phyloP scores from a whole-genome alignment of 1,140 invertebrate genomes.

The Listronotus bonariensis region DNA sequence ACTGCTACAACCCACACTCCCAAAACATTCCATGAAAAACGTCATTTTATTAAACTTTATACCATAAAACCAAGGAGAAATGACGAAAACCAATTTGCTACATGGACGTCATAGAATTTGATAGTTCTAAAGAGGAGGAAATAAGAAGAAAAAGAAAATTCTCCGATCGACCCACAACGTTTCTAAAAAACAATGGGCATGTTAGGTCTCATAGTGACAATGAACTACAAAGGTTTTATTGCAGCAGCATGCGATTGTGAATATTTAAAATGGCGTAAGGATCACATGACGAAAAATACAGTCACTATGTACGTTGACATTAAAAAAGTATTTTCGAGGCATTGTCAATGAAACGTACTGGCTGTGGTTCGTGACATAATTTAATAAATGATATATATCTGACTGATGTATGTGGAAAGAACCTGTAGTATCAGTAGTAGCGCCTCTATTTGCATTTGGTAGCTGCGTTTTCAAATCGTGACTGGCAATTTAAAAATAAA shows the following conservation, averaged over 20 bases:
- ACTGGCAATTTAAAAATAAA: too few relatives aligned
- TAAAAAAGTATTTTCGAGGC: too few relatives aligned
- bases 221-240: slow-evolving; percentile 16
- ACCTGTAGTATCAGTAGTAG: too few relatives aligned
- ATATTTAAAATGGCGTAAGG: too few relatives aligned
- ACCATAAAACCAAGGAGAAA: slow-evolving; percentile 10
- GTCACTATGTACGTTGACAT: too few relatives aligned
- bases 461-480: too few relatives aligned
- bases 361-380: too few relatives aligned
- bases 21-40: slow-evolving; percentile 7
- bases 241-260: slow-evolving; percentile 23
- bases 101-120: slow-evolving; percentile 27
- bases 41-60: slow-evolving; percentile 25
- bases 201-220: slow-evolving; percentile 14
- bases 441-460: too few relatives aligned
- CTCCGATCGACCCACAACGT: slow-evolving; percentile 7
- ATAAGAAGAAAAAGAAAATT: slow-evolving; percentile 17
- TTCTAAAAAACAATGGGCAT: background rate
- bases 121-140: slow-evolving; percentile 14
- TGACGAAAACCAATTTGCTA: slow-evolving; percentile 18
- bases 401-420: too few relatives aligned
- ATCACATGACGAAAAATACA: too few relatives aligned
- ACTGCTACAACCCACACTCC: background rate
- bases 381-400: too few relatives aligned
- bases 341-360: too few relatives aligned